Base-by-base conservation (phyloP, 2,797 vertebrate species). In the Petrocephalus sullivani region DNA sequence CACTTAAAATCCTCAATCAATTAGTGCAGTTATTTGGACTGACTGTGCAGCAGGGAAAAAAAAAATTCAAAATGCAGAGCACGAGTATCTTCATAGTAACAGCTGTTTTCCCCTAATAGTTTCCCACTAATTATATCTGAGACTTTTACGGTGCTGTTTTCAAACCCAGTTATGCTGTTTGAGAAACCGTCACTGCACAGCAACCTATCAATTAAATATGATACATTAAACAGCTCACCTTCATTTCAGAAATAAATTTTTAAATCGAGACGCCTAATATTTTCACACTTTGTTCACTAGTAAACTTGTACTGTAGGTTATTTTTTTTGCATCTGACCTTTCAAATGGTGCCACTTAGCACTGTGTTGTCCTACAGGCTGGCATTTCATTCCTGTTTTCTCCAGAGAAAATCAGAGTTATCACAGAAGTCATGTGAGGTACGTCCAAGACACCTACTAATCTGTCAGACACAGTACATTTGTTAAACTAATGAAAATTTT, bases 401-500 rank as follows among this genome's bases (percentile, higher is more conserved):
- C 51, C 14, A 16, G 23, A 53, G 33, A n/a, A 84, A 84, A 16
- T 23, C 64, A 33, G 28, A 14, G 64, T 91, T 92, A 93, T 91
- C 90, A 92, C 89, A 90, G 91, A 85, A 91, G 91, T 88, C 64
- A 93, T 91, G 67, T 19, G 4, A 19, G 33, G 33, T 19, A 37
- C 67, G 7, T 75, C 14, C 91, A 91, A 90, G 90, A 91, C 91
- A 91, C 94, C 91, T 93, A 91, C 93, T 91, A 91, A 91, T 89
- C 89, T 89, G 89, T 88, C 86, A 92, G 92, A 92, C 56, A 89
- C 90, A 82, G 60, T 87, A 91, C 90, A 94, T 95, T 93, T 95
- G 91, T 95, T 94, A 95, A 92, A 90, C 91, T 95, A 95, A 95
- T 95, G 91, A 94, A 94, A 94, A 92, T 86, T 89, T 28, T 90